Conservation (phyloP, 2,888 invertebrate genomes). For the Alloplasta piceator region DNA sequence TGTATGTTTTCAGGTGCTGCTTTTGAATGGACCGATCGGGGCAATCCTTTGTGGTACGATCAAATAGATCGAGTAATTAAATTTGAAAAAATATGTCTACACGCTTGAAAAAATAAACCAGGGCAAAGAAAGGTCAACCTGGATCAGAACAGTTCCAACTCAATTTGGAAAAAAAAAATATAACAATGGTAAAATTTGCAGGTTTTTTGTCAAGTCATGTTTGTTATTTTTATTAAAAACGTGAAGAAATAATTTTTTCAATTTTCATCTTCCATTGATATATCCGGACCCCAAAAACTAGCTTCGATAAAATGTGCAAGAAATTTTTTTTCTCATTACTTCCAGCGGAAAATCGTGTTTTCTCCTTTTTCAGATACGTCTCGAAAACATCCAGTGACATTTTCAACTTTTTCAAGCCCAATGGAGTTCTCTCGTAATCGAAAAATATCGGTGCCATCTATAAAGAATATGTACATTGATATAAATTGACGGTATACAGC, state of each 20-base stretch:
- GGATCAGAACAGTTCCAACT: too few species aligned
- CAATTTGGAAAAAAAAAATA: too few species aligned
- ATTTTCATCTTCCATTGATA: neutral
- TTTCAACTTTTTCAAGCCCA: slow-evolving; percentile 88
- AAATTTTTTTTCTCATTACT: slow-evolving; percentile 78
- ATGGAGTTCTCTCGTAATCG: slow-evolving; percentile 88
- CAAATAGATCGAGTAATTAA: too few species aligned
- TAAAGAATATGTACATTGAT: slow-evolving; percentile 66
- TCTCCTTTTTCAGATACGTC: slow-evolving; percentile 86
- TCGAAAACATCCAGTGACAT: slow-evolving; percentile 88
- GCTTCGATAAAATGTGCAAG: slow-evolving; percentile 15
- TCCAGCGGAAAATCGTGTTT: slow-evolving; percentile 87
- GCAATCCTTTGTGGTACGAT: too few species aligned
- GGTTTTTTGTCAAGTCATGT: too few species aligned
- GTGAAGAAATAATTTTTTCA: neutral
- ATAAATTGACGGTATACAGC: neutral
- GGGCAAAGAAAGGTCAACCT: too few species aligned
- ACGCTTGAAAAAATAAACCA: too few species aligned
- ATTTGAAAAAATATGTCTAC: too few species aligned
- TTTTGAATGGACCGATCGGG: too few species aligned
- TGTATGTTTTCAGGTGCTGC: too few species aligned
- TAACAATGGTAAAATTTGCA: too few species aligned
- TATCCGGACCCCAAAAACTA: neutral
- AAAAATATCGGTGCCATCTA: slow-evolving; percentile 92
- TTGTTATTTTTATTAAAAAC: too few species aligned